Base-by-base conservation (phyloP, 2,113 vertebrate genomes). In the Myotis lucifugus region DNA sequence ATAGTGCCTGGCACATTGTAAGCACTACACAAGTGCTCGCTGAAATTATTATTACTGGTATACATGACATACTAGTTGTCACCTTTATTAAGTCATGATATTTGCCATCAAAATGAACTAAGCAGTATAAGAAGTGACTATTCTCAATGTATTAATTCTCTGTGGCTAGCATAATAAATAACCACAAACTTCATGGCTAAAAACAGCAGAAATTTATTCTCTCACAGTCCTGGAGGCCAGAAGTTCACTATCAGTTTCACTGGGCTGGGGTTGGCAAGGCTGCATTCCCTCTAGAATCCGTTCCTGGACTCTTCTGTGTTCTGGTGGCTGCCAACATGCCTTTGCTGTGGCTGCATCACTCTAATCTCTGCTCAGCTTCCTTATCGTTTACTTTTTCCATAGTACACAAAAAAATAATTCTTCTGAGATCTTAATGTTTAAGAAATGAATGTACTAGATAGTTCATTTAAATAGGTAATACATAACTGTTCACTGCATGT, bases 361-460 rank as follows among this genome's bases (percentile, higher is more conserved):
- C 15, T 14, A n/a, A 66, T 59, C 77, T 64, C 66, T 79, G 67
- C 88, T 12, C 76, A 85, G 13, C 52, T 92, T 78, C 52, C 50
- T 59, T 40, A 77, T 76, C 17, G 79, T 90, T 92, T 92, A 72
- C 29, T 95, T 85, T n/a, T 82, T 74, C 27, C 17, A 27, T 66
- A 74, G 85, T 50, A 40, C 37, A 15, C 42, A 88, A 32, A 77
- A 96, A 74, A 88, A 48, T 48, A 79, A 72, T 86, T 78, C 32
- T 78, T 54, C 18, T 88, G 83, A 93, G 52, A 59, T 54, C 8
- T 90, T 89, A 10, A n/a, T 85, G 93, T 90, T 85, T 66, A 84
- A 91, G 27, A 94, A 93, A 79, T 91, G 23, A 84, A 84, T 56
- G 50, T 66, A 50, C 42, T 82, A 74, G 5, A 1, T 64, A 87